Evolutionary conservation across 2,113 vertebrate genomes (phyloP).

Genomic region (Poeciliopsis occidentalis): DNA sequence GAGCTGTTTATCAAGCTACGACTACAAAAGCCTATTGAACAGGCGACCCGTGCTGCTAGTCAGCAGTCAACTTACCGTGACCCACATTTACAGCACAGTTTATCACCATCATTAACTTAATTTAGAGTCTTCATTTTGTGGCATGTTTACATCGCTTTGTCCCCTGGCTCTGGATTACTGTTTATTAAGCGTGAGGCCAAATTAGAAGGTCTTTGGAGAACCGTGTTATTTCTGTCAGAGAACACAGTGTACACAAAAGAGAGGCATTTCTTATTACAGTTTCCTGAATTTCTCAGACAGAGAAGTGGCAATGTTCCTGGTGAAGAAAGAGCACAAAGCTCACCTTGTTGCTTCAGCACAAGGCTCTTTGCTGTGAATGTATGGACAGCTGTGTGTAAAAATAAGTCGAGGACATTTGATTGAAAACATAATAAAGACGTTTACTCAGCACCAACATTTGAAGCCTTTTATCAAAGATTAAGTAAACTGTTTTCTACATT

Average conservation of each 20-base stretch:
- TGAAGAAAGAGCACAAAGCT: slow-evolving; percentile 23
- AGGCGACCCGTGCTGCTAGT: background rate
- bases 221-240: slow-evolving; percentile 30
- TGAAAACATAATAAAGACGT: background rate
- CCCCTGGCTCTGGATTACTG: background rate
- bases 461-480: background rate
- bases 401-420: slow-evolving; percentile 21
- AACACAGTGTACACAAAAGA: slow-evolving; percentile 21
- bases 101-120: slow-evolving; percentile 19
- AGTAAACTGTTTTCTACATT: background rate
- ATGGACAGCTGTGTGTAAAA: slow-evolving; percentile 56
- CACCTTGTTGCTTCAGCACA: slow-evolving; percentile 27
- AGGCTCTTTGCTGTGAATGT: slow-evolving; percentile 32
- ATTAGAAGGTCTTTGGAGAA: slow-evolving; percentile 9
- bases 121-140: background rate
- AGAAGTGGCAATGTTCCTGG: background rate
- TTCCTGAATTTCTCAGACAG: slow-evolving; percentile 22
- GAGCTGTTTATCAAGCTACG: background rate
- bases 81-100: slow-evolving; percentile 28
- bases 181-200: slow-evolving; percentile 25
- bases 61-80: background rate
- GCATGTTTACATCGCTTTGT: slow-evolving; percentile 6
- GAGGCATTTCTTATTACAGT: slow-evolving; percentile 1
- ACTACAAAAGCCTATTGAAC: slow-evolving; percentile 12
- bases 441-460: background rate